Evolutionary conservation across 2,797 vertebrate genomes (phyloP).

Genomic region (Hyperoplus immaculatus): DNA sequence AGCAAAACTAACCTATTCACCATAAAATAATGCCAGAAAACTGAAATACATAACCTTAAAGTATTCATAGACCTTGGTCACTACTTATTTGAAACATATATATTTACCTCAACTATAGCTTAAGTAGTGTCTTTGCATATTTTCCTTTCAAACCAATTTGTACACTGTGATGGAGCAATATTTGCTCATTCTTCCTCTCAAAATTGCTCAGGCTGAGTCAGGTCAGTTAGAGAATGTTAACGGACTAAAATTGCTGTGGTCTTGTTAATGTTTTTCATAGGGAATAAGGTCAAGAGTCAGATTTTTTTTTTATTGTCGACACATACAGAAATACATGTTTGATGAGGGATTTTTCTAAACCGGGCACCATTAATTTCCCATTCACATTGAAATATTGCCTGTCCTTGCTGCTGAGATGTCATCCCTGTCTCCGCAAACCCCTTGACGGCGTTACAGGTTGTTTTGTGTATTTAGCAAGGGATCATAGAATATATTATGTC

Average conservation of each 20-base stretch:
- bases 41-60: slow-evolving; percentile 50
- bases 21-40: slow-evolving; percentile 23
- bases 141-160: slow-evolving; percentile 45
- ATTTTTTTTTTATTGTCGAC: slow-evolving; percentile 41
- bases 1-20: slow-evolving; percentile 34
- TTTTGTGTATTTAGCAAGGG: slow-evolving; percentile 24
- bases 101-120: slow-evolving; percentile 43
- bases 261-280: slow-evolving; percentile 47
- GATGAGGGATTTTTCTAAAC: slow-evolving; percentile 26
- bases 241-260: slow-evolving; percentile 16
- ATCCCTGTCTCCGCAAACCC: slow-evolving; percentile 34
- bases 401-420: slow-evolving; percentile 55
- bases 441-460: slow-evolving; percentile 32
- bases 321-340: slow-evolving; percentile 38
- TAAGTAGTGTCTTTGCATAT: slow-evolving; percentile 38
- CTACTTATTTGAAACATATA: slow-evolving; percentile 33
- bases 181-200: slow-evolving; percentile 59
- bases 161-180: slow-evolving; percentile 73
- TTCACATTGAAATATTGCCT: slow-evolving; percentile 41
- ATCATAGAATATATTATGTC: slow-evolving; percentile 23
- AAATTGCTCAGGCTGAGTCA: slow-evolving; percentile 56
- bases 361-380: slow-evolving; percentile 20
- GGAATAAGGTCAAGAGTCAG: slow-evolving; percentile 45
- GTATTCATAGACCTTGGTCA: slow-evolving; percentile 53
- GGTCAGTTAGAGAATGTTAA: slow-evolving; percentile 33